phyloP scores from a whole-genome alignment of 2,113 vertebrate species.

The Alligator mississippiensis region DNA sequence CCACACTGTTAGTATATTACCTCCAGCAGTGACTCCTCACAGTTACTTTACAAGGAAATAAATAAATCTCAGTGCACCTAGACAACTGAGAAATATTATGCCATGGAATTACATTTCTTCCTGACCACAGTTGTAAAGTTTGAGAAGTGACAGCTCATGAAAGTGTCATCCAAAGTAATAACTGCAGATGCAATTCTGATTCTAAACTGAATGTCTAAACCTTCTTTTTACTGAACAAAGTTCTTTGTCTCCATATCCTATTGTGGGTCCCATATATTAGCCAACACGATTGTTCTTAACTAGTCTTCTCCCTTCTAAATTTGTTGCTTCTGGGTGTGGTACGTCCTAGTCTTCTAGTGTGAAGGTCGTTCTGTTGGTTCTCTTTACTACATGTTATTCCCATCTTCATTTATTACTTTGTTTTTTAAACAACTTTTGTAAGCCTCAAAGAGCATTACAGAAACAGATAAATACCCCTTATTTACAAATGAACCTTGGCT shows the following conservation, averaged over 20 bases:
- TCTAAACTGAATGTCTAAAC: background rate
- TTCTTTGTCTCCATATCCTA: background rate
- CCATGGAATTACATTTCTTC: background rate
- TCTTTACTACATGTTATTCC: background rate
- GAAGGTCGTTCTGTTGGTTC: background rate
- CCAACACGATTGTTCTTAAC: background rate
- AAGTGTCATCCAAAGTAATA: background rate
- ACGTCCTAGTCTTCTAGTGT: background rate
- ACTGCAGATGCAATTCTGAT: background rate
- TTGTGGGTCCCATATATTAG: background rate
- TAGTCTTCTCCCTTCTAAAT: background rate
- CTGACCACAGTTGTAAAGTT: background rate
- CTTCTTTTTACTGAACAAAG: background rate
- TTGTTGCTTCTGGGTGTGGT: fast-evolving
- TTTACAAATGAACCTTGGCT: background rate
- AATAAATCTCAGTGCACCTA: background rate
- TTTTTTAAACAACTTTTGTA: background rate
- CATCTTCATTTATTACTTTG: too few relatives aligned
- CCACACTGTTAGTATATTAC: background rate
- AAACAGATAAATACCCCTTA: background rate
- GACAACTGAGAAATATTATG: background rate
- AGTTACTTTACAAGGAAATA: background rate
- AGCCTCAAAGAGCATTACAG: background rate
- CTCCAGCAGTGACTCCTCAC: background rate
- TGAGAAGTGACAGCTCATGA: background rate